Base-by-base conservation (phyloP, 2,888 invertebrate species). In the Oxytorus armatus region DNA sequence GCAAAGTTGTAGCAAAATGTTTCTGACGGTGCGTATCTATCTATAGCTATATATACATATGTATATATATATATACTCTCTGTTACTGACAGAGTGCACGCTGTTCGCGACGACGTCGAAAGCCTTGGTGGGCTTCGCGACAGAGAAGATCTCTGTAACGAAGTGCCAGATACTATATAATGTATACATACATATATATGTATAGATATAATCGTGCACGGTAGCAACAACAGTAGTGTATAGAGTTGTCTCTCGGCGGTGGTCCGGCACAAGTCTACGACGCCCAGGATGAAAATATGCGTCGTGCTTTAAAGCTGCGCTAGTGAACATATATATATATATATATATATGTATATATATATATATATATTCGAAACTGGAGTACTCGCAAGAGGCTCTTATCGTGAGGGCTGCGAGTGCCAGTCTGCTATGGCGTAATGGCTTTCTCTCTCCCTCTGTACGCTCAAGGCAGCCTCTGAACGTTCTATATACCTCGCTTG, bases 61-160 rank as follows among this genome's bases (percentile, higher is more conserved):
- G 25, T 65, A 33, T 63, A 29, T 36, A 16, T 8, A 70, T 16
- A 29, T 33, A 8, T 57, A 36, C 29, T n/a, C 29, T 23, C n/a
- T 53, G 3, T 55, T 55, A 69, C 74, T 82, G 82, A 81, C 79
- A 66, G 73, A 72, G 75, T 77, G 79, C 73, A 79, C 63, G 72
- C 79, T 79, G 75, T 75, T 25, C 47, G 14, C 42, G 57, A 53
- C 66, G 73, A 79, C 70, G 76, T n/a, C n/a, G 69, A 76, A 70
- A 66, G 51, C 68, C 73, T 70, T 49, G 51, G 66, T 23, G 65
- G 39, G 33, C 25, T 63, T 53, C 49, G 44, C n/a, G 21, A 53
- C 69, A 63, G 59, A 8, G 23, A 10, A 39, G 51, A 63, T 39
- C 25, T 21, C 44, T 47, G 72, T 72, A 75, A 79, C 79, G 65